A percentile compares a stretch with the other conserved stretches of the same genome.
phyloP scores from a whole-genome alignment of 2,113 vertebrate species.

The Aramus guarauna region DNA sequence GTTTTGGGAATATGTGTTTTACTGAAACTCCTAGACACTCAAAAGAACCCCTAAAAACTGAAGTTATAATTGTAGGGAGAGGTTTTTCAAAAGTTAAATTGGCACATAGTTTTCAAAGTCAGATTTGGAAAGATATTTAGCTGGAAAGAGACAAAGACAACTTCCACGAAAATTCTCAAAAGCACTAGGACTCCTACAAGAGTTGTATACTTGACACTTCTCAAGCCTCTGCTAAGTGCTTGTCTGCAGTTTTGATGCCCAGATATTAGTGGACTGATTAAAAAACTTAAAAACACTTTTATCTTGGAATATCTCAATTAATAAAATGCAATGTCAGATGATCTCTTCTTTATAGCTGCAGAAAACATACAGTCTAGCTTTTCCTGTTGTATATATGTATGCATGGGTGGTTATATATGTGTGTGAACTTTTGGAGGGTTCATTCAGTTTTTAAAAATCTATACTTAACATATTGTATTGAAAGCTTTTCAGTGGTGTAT shows the following conservation, averaged over 20 bases:
- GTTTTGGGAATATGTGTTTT: not conserved
- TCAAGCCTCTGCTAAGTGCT: rapidly evolving
- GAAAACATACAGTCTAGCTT: not conserved
- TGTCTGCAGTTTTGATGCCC: not conserved
- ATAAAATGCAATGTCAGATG: rapidly evolving
- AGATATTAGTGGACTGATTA: not conserved
- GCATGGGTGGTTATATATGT: not conserved
- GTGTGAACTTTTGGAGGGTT: not conserved
- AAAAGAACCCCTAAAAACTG: not conserved
- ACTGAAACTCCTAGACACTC: not conserved
- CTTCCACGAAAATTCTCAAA: not conserved
- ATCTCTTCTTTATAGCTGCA: not conserved
- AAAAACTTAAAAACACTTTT: not conserved
- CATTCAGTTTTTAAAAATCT: not conserved
- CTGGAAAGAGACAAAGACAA: not conserved
- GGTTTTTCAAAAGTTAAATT: not conserved
- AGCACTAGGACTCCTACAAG: rapidly evolving
- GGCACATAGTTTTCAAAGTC: not conserved
- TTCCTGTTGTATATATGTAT: not conserved
- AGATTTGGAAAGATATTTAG: not conserved
- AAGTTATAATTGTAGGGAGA: not conserved
- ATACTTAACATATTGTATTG: not conserved
- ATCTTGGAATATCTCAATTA: not conserved
- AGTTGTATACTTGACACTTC: not conserved
- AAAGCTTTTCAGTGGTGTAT: not conserved